phyloP scores from a whole-genome alignment of 2,113 vertebrate genomes.

The Albula goreensis region DNA sequence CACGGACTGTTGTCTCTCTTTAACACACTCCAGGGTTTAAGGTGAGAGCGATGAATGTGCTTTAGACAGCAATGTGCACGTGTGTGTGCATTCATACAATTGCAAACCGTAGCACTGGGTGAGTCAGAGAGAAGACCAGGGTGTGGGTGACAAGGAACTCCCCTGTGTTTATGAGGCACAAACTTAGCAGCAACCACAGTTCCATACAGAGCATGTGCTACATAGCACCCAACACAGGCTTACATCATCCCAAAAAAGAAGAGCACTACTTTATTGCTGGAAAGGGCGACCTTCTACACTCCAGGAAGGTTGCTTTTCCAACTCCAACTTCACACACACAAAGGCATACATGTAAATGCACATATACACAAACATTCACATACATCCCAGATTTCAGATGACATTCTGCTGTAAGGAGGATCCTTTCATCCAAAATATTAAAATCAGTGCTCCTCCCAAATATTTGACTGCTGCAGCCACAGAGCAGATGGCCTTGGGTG shows the following conservation, averaged over 20 bases:
- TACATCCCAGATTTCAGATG: neutral
- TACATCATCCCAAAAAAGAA: too few relatives aligned
- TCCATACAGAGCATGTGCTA: too few relatives aligned
- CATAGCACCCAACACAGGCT: too few relatives aligned
- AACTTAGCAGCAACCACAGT: too few relatives aligned
- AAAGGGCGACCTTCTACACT: too few relatives aligned
- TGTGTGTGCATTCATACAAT: neutral
- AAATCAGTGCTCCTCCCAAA: neutral
- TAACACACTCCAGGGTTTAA: too few relatives aligned
- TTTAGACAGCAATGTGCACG: too few relatives aligned
- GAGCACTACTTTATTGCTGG: too few relatives aligned
- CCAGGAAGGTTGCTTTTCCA: neutral
- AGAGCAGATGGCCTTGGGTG: constrained; percentile 13
- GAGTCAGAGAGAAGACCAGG: too few relatives aligned
- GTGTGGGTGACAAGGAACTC: too few relatives aligned
- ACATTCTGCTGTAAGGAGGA: neutral
- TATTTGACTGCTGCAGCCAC: neutral
- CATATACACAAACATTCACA: neutral
- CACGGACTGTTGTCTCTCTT: neutral
- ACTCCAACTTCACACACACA: neutral
- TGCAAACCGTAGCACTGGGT: too few relatives aligned
- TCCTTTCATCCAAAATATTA: neutral
- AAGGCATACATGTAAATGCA: neutral
- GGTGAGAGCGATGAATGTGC: neutral
- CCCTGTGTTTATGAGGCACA: too few relatives aligned